Evolutionary conservation across 2,888 invertebrate species (phyloP).

Genomic region (Amblyjoppa proteus): DNA sequence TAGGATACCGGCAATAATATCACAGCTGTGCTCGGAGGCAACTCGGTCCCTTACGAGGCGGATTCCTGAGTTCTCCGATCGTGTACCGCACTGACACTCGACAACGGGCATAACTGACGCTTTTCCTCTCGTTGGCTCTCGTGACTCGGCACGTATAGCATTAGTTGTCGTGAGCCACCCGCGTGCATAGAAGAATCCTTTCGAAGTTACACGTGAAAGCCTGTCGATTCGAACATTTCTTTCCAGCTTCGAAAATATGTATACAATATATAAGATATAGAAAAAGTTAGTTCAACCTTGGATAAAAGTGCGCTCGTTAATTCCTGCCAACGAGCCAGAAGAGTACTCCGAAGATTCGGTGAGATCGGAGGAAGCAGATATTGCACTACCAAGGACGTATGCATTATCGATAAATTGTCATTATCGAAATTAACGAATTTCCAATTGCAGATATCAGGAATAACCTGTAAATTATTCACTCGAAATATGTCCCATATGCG

Average conservation of each 20-base stretch:
- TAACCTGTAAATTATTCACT: too few species aligned
- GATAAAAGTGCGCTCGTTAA: not conserved
- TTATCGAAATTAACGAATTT: too few species aligned
- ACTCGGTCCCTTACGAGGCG: slow-evolving; percentile 78
- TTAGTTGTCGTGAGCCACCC: slow-evolving; percentile 37
- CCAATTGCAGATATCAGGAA: too few species aligned
- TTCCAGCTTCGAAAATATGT: not conserved
- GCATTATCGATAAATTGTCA: too few species aligned
- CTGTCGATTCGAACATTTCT: not conserved
- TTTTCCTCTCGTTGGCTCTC: slow-evolving; percentile 62
- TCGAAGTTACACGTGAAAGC: not conserved
- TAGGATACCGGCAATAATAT: slow-evolving; percentile 61
- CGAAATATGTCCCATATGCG: too few species aligned
- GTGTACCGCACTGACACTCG: slow-evolving; percentile 72
- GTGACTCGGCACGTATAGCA: slow-evolving; percentile 62
- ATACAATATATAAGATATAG: too few species aligned
- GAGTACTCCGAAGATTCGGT: slow-evolving; percentile 14
- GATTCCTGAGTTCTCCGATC: slow-evolving; percentile 74
- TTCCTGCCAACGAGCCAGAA: slow-evolving; percentile 62
- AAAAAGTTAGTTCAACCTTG: too few species aligned
- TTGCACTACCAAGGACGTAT: too few species aligned
- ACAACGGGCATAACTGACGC: slow-evolving; percentile 55
- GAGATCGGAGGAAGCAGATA: not conserved
- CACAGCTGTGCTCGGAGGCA: slow-evolving; percentile 69
- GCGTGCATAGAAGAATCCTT: slow-evolving; percentile 1